Percentiles rank a stretch among this genome's conserved stretches.
Evolutionary conservation across 2,113 vertebrate species (phyloP).

Genomic region (Cryptoleucopteryx plumbea): DNA sequence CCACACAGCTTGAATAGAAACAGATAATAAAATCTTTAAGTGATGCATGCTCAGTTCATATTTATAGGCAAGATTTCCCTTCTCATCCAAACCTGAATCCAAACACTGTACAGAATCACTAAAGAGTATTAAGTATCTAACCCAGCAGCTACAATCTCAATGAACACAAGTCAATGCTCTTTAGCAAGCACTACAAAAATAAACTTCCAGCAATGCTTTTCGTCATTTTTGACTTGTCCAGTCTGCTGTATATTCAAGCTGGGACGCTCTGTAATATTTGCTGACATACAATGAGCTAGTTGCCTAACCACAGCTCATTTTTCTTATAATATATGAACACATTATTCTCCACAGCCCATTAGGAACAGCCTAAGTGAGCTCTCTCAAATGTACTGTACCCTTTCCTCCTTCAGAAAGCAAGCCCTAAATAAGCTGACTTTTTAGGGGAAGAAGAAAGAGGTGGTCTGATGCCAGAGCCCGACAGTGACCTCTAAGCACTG

Average conservation of each 20-base stretch:
- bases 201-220: background rate
- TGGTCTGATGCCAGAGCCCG: background rate
- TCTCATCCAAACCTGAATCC: background rate
- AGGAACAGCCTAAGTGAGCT: background rate
- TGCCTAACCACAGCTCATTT: background rate
- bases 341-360: background rate
- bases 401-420: background rate
- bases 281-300: background rate
- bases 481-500: background rate
- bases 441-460: background rate
- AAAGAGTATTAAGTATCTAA: background rate
- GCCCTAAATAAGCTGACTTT: background rate
- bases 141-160: background rate
- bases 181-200: background rate
- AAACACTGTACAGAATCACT: background rate
- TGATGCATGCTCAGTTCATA: background rate
- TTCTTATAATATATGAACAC: background rate
- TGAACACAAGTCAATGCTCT: background rate
- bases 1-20: background rate
- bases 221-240: background rate
- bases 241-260: background rate
- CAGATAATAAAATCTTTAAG: background rate
- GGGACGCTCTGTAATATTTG: background rate
- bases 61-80: background rate
- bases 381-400: background rate